These are phyloP conservation scores for Poecilia wingei DNA, from an alignment of 2,797 vertebrate species.

Conservation along the genomic window DNA sequence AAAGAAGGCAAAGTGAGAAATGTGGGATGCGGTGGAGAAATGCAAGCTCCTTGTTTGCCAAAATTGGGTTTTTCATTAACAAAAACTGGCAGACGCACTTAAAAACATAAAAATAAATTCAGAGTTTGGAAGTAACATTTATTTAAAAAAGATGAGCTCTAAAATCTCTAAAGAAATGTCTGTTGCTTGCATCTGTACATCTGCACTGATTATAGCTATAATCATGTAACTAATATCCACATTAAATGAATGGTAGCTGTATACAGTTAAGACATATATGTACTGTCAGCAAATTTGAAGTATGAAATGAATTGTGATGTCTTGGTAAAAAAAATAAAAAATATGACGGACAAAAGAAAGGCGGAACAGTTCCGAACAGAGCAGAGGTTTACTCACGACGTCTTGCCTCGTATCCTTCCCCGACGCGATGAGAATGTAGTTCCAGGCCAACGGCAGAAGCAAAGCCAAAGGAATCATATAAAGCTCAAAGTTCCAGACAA, in stretches of 20 bases:
- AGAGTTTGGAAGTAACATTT: constrained; percentile 47
- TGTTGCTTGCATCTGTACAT: constrained; percentile 22
- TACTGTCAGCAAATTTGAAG: constrained; percentile 13
- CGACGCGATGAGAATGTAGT: constrained; percentile 92
- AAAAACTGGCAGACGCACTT: constrained; percentile 28
- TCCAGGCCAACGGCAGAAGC: constrained; percentile 91
- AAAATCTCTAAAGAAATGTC: constrained; percentile 23
- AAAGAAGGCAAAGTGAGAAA: constrained; percentile 73
- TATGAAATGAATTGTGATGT: constrained; percentile 12
- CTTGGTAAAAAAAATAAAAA: constrained; percentile 14
- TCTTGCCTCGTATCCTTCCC: constrained; percentile 95
- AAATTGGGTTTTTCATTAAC: constrained; percentile 45
- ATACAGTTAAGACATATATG: constrained; percentile 11
- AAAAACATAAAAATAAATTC: constrained; percentile 37
- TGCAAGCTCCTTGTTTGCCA: constrained; percentile 61
- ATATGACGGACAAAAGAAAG: constrained; percentile 41
- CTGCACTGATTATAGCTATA: background rate
- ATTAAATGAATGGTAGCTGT: constrained; percentile 3
- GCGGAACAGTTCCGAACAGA: constrained; percentile 44
- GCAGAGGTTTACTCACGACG: constrained; percentile 83
- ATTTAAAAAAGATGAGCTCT: constrained; percentile 41
- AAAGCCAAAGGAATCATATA: constrained; percentile 95
- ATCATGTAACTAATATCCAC: background rate
- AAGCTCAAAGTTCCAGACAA: constrained; percentile 99
- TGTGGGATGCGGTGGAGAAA: constrained; percentile 64